phyloP scores from a whole-genome alignment of 2,888 invertebrate genomes.

The Xestia sexstrigata region DNA sequence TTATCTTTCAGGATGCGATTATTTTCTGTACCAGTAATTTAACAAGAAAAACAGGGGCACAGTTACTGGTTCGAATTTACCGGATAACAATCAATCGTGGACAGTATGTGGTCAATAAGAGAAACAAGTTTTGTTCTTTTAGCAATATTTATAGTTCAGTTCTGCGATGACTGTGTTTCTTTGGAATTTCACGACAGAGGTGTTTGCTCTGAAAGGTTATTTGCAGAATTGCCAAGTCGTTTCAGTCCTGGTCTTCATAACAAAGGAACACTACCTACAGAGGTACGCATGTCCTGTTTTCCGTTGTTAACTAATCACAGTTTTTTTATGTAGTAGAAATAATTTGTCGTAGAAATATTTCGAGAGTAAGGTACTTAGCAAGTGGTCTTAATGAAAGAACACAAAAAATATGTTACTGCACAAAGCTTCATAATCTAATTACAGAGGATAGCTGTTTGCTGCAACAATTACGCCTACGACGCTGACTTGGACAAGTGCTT shows the following conservation, averaged over 20 bases:
- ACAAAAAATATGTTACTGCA: too few species aligned
- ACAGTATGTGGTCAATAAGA: neutral
- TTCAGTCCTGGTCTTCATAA: neutral
- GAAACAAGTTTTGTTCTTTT: neutral
- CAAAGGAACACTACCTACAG: too few species aligned
- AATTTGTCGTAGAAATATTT: too few species aligned
- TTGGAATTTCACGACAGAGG: neutral
- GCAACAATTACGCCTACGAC: neutral
- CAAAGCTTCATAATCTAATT: too few species aligned
- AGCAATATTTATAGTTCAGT: neutral
- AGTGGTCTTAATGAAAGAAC: neutral
- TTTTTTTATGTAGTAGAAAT: too few species aligned
- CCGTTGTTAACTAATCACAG: neutral
- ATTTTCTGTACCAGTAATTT: neutral
- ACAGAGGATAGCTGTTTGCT: neutral
- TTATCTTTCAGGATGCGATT: slow-evolving; percentile 21
- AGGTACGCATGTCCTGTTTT: neutral
- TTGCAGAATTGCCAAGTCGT: neutral
- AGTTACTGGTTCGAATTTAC: neutral
- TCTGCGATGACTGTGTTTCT: slow-evolving; percentile 5
- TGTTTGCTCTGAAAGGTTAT: neutral
- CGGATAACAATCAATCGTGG: neutral
- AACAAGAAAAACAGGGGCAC: neutral
- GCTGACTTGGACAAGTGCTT: slow-evolving; percentile 19
- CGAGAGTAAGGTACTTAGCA: too few species aligned